Evolutionary conservation across 2,888 invertebrate species (phyloP).

Genomic region (Campoletis raptor): DNA sequence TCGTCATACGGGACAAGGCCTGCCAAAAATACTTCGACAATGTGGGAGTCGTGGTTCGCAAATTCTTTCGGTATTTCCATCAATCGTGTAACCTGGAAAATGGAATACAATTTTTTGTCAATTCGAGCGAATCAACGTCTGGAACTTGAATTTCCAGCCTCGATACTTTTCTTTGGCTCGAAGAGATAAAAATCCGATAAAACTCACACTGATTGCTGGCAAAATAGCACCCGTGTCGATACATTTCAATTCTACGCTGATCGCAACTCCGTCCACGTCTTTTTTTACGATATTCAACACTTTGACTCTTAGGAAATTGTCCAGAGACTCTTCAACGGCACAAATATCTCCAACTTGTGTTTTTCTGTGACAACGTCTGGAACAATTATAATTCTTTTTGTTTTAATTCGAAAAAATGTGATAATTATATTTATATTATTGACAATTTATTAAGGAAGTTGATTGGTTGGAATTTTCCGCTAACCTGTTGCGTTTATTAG

Average conservation of each 20-base stretch:
- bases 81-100: conserved; percentile 78
- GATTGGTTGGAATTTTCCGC: background rate
- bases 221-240: conserved; percentile 87
- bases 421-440: background rate
- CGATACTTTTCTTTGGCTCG: background rate
- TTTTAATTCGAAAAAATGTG: background rate
- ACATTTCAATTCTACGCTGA: conserved; percentile 85
- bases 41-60: conserved; percentile 82
- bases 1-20: conserved; percentile 86
- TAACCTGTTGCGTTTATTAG: conserved; percentile 76
- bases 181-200: background rate
- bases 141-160: background rate
- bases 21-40: conserved; percentile 86
- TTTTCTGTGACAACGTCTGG: conserved; percentile 70
- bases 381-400: background rate
- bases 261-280: conserved; percentile 76
- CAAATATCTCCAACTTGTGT: conserved; percentile 87
- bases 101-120: background rate
- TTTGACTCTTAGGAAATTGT: conserved; percentile 87
- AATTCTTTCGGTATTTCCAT: conserved; percentile 84
- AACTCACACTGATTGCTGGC: conserved; percentile 56
- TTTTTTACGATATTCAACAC: conserved; percentile 85
- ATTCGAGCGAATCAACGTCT: background rate
- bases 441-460: background rate
- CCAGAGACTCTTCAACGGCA: conserved; percentile 85